Percentiles rank a stretch among this genome's conserved stretches.
These are phyloP conservation scores for Siphamia tubifer DNA, from an alignment of 2,113 vertebrate genomes.

Conservation along the genomic window DNA sequence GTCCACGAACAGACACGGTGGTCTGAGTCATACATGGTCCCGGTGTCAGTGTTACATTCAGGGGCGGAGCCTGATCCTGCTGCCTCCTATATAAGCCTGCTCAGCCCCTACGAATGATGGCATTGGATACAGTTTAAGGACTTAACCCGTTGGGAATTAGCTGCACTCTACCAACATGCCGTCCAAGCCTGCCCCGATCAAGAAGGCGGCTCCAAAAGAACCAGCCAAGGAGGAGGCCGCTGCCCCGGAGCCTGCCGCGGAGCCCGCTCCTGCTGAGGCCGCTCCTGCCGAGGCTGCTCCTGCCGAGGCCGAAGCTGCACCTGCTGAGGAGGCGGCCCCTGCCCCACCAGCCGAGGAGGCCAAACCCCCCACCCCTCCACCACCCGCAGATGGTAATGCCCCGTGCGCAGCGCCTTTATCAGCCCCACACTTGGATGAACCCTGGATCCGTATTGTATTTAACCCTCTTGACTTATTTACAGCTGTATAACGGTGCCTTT, in stretches of 20 bases:
- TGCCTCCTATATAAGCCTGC: conserved; percentile 42
- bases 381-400: conserved; percentile 57
- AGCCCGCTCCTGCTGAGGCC: conserved; percentile 25
- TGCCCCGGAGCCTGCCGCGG: conserved; percentile 21
- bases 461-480: no score
- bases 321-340: no score
- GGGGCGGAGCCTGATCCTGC: conserved; percentile 55
- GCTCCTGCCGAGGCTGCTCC: conserved; percentile 19
- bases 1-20: conserved; percentile 10
- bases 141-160: conserved; percentile 66
- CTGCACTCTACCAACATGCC: conserved; percentile 72
- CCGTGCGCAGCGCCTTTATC: neutral
- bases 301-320: neutral
- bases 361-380: no score
- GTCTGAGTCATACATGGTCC: conserved; percentile 25
- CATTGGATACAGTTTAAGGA: conserved; percentile 63
- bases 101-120: conserved; percentile 25
- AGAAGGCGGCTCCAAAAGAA: conserved; percentile 75
- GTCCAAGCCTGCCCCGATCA: conserved; percentile 72
- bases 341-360: neutral
- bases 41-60: conserved; percentile 41
- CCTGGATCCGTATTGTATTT: no score
- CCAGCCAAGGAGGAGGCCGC: conserved; percentile 48
- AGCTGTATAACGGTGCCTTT: no score
- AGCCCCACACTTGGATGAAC: neutral